phyloP scores from a whole-genome alignment of 1,140 invertebrate genomes.

The Drosophila saltans region DNA sequence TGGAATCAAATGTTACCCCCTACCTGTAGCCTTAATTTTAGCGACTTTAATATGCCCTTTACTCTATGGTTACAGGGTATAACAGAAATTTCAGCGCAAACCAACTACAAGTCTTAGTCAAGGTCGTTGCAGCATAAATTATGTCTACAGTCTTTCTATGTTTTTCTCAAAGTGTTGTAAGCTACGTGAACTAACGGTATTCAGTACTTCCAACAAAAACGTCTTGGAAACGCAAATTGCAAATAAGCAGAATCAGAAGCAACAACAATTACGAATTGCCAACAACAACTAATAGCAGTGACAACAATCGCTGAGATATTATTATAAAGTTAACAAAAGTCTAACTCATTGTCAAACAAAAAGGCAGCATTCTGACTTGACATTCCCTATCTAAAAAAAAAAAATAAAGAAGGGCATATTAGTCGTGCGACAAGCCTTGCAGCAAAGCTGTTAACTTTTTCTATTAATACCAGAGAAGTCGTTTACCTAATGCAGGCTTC shows the following conservation, averaged over 20 bases:
- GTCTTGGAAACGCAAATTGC: constrained; percentile 48
- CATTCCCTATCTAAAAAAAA: constrained; percentile 12
- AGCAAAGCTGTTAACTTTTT: no score
- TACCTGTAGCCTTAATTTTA: no score
- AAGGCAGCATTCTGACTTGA: constrained; percentile 42
- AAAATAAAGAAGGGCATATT: neutral
- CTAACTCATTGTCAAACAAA: constrained; percentile 10
- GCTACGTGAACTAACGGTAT: constrained; percentile 52
- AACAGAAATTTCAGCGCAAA: neutral
- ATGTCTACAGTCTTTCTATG: constrained; percentile 44
- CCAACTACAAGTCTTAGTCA: constrained; percentile 64
- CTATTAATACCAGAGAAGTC: no score
- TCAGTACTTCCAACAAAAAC: constrained; percentile 12
- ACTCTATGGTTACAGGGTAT: no score
- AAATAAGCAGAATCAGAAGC: constrained; percentile 25
- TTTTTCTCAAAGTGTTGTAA: constrained; percentile 41
- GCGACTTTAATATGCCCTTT: no score
- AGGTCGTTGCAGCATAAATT: constrained; percentile 77
- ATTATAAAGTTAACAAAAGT: constrained; percentile 41
- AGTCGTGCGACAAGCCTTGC: neutral
- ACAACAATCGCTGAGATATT: constrained; percentile 56
- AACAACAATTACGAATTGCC: constrained; percentile 24
- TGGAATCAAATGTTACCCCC: no score
- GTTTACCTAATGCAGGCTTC: no score
- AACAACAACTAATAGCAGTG: constrained; percentile 39